Evolutionary conservation across 2,888 invertebrate genomes (phyloP), one percentile per base, ranked within the genome.

Genomic region (Tipula vernalis): DNA sequence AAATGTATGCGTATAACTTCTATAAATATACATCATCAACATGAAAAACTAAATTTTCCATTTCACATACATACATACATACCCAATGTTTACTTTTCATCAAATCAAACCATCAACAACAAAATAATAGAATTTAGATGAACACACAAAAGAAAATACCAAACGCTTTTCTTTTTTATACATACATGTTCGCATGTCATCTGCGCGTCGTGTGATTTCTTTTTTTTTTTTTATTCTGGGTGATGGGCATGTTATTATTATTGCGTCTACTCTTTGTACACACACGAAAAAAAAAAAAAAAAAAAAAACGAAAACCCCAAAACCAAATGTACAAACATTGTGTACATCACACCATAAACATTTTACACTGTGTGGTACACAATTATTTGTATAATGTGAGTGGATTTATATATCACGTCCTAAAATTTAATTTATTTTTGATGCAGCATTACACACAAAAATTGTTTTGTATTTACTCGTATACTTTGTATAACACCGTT

Each of bases 241-340:
- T 71, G 71, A 71, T 71, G 71, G 71, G 71, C 71, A 71, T 71
- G 71, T 71, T 71, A 71, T 71, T 71, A 71, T 71, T 71, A 71
- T 28, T 71, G 71, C 28, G 71, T 71, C 71, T 71, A 28, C 71
- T 57, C 28, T 28, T 28, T 28, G 15, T 57, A 57, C 51, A 57
- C 51, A 51, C n/a, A 51, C 39, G 39, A 39, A 39, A 39, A 39
- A 39, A 39, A 39, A 39, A 39, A 4, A 4, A 39, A 39, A 51
- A 6, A 28, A 28, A 28, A 28, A 28, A 28, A 28, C 28, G 28
- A 28, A 28, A 28, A 28, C 28, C 28, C 28, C 28, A 57, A 15
- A 57, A 57, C 57, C 57, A 28, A 28, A 71, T 28, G 71, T 71
- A 71, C 71, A 18, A 71, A 18, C 71, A 71, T 51, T 51, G n/a